These are phyloP conservation scores for Anolis sagrei DNA, from an alignment of 2,113 vertebrate genomes.

Conservation along the genomic window DNA sequence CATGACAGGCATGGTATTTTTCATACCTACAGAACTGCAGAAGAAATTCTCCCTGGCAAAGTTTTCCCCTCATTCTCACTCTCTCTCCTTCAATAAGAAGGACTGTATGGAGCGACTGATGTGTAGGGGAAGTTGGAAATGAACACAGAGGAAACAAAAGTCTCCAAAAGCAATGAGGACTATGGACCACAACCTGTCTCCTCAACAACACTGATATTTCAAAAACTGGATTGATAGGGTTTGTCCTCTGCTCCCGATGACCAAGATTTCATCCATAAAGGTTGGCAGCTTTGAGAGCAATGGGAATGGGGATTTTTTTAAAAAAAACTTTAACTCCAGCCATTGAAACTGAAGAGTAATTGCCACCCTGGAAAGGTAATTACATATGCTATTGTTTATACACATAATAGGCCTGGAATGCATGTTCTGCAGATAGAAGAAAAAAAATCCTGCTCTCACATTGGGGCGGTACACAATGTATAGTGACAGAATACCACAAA, in stretches of 20 bases:
- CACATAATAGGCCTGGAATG: conserved; percentile 77
- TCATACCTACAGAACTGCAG: conserved; percentile 63
- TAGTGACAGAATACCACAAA: conserved; percentile 75
- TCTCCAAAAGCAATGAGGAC: conserved; percentile 65
- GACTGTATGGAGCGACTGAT: conserved; percentile 65
- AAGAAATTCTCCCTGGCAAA: conserved; percentile 67
- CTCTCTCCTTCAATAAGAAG: conserved; percentile 24
- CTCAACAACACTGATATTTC: conserved; percentile 68
- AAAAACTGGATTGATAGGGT: conserved; percentile 68
- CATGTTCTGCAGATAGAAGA: conserved; percentile 67
- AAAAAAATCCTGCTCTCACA: conserved; percentile 70
- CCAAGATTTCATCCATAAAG: conserved; percentile 74
- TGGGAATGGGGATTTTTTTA: neutral
- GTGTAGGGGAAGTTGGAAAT: conserved; percentile 71
- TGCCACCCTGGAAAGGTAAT: conserved; percentile 81
- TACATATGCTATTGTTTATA: conserved; percentile 81
- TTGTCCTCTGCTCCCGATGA: conserved; percentile 74
- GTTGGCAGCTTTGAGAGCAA: conserved; percentile 61
- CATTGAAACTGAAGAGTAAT: conserved; percentile 78
- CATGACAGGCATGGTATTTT: conserved; percentile 72
- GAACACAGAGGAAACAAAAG: conserved; percentile 69
- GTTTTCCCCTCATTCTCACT: conserved; percentile 44
- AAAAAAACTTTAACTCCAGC: conserved; percentile 66
- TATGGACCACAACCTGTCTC: conserved; percentile 34
- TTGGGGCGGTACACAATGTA: conserved; percentile 69